phyloP scores from a whole-genome alignment of 2,888 invertebrate species.

The Ganaspis brasiliensis region DNA sequence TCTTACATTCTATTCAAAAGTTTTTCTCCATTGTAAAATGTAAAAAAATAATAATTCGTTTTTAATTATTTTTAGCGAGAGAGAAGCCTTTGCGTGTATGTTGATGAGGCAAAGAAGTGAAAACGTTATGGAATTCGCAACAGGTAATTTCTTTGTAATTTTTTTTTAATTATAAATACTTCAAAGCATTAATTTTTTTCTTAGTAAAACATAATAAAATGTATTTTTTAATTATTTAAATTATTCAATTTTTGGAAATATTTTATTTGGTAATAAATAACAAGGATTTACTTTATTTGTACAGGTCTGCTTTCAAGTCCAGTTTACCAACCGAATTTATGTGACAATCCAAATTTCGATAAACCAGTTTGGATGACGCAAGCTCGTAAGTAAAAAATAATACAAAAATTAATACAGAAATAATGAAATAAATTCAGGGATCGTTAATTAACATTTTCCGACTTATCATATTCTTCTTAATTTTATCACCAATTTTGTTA shows the following conservation, averaged over 20 bases:
- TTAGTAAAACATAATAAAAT: too few species aligned
- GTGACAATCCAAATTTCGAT: slow-evolving; percentile 82
- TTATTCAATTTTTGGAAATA: too few species aligned
- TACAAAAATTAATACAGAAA: background rate
- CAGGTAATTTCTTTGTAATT: slow-evolving; percentile 70
- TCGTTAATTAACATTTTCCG: too few species aligned
- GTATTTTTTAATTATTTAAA: slow-evolving; percentile 47
- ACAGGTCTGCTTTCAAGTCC: slow-evolving; percentile 77
- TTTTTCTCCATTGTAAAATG: too few species aligned
- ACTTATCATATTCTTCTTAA: too few species aligned
- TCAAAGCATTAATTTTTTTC: background rate
- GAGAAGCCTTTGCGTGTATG: slow-evolving; percentile 83
- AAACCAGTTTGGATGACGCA: slow-evolving; percentile 84
- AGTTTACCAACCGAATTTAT: slow-evolving; percentile 79
- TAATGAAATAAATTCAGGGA: background rate
- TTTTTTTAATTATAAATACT: slow-evolving; percentile 30
- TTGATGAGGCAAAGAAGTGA: slow-evolving; percentile 83
- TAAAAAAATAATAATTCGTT: too few species aligned
- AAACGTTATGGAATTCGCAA: slow-evolving; percentile 84
- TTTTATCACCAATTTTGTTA: too few species aligned
- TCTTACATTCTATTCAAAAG: too few species aligned
- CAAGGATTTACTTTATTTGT: slow-evolving; percentile 28
- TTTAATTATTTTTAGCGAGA: too few species aligned
- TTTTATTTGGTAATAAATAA: background rate
- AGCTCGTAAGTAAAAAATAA: slow-evolving; percentile 82